Evolutionary conservation across 2,888 invertebrate genomes (phyloP), one percentile per base, ranked within the genome.

Genomic region (Tachina lurida): DNA sequence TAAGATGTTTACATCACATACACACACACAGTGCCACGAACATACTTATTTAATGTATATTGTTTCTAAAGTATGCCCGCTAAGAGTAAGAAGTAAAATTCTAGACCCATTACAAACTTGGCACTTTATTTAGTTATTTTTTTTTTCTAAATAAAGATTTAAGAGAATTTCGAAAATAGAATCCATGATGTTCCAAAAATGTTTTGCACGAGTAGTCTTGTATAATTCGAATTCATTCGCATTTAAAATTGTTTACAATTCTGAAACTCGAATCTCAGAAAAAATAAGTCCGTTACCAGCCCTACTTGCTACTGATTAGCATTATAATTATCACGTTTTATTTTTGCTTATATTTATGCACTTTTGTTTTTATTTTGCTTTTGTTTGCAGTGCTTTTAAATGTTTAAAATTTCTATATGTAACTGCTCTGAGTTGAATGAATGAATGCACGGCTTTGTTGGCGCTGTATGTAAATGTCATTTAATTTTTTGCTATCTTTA

Each of bases 381-480:
- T 60, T 63, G 54, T 41, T 56, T 54, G 15, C 9, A 31, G 74
- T 52, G 71, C 79, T 73, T 82, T 75, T 82, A 78, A 85, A 85
- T 75, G 75, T 85, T 85, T 85, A 62, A 83, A 78, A 82, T 83
- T 83, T 82, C 79, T 67, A 71, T 75, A n/a, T n/a, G n/a, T n/a
- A 77, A 73, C 56, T 73, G 77, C 31, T 68, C 31, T 58, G 43
- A 15, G 70, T 47, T 58, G 63, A 62, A 82, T 78, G 78, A 73
- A 84, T 80, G 31, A 31, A 31, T 31, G 0, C 31, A 31, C 31
- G 70, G 19, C 49, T 73, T 56, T 78, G 82, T 85, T 82, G 13
- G 45, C 65, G n/a, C 2, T 31, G 31, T 2, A 43, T 80, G 67
- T 86, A 83, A 86, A 82, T 86, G 78, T 62, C 65, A 82, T 78